These are phyloP conservation scores for Hydroisotoma schaefferi DNA, from an alignment of 2,888 invertebrate genomes.

Conservation along the genomic window DNA sequence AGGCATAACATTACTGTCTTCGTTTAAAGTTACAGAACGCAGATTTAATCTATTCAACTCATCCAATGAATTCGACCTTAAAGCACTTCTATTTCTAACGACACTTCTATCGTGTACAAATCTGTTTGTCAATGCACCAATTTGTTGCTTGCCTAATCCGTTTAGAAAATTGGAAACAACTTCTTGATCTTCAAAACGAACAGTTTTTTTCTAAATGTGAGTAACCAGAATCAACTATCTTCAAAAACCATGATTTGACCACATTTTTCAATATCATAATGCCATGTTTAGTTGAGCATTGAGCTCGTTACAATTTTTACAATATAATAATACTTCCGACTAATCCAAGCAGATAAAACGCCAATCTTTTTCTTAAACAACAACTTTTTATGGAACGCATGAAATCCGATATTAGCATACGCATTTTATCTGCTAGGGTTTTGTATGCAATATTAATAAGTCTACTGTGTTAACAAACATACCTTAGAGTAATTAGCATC, in stretches of 20 bases:
- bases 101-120: constrained; percentile 7
- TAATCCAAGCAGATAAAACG: no score
- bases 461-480: background rate
- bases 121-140: constrained; percentile 21
- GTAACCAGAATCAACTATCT: no score
- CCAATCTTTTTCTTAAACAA: no score
- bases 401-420: no score
- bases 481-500: background rate
- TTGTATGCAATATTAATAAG: no score
- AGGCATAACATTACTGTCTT: background rate
- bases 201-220: constrained; percentile 45
- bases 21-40: background rate
- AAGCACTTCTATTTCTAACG: background rate
- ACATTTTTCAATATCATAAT: no score
- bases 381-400: no score
- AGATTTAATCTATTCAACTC: background rate
- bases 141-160: constrained; percentile 9
- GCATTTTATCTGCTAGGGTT: no score
- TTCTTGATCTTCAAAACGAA: constrained; percentile 46
- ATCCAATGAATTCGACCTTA: background rate
- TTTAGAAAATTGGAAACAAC: background rate
- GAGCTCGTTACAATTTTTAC: no score
- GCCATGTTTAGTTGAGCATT: no score
- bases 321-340: no score
- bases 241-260: no score